A percentile compares a stretch with the other conserved stretches of the same genome.
Evolutionary conservation across 2,797 vertebrate genomes (phyloP).

Genomic region (Amazona ochrocephala): DNA sequence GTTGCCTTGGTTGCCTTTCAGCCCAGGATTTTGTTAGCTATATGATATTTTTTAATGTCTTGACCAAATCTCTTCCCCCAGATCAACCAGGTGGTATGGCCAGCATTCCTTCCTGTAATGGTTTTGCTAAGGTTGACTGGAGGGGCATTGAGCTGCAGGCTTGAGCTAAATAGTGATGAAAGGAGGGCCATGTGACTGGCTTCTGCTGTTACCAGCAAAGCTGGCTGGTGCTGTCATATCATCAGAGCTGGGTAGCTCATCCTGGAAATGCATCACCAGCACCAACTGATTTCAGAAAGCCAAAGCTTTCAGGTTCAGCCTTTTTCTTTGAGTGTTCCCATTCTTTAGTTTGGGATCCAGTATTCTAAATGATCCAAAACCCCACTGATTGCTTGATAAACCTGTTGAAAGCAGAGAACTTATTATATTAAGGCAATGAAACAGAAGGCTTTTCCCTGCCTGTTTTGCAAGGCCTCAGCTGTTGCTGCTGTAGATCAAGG

Average conservation of each 20-base stretch:
- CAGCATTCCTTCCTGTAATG: not conserved
- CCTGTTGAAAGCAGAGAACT: not conserved
- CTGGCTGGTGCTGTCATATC: not conserved
- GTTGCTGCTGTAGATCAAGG: not conserved
- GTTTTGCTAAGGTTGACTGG: conserved; percentile 35
- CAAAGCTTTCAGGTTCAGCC: not conserved
- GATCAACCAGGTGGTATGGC: not conserved
- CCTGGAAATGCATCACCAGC: not conserved
- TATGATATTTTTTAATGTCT: not conserved
- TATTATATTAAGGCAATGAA: not conserved
- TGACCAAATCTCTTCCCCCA: not conserved
- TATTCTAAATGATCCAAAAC: not conserved
- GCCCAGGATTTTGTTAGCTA: not conserved
- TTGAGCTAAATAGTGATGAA: not conserved
- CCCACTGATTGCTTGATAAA: not conserved
- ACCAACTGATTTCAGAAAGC: not conserved
- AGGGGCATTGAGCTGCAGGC: not conserved
- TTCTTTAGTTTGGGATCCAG: not conserved
- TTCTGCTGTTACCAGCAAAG: not conserved
- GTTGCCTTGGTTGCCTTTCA: not conserved
- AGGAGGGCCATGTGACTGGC: not conserved
- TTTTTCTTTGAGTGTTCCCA: not conserved
- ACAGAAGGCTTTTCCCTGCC: not conserved
- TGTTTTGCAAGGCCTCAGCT: not conserved
- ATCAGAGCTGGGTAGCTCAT: not conserved